Evolutionary conservation across 2,888 invertebrate species (phyloP), one percentile per base, ranked within the genome.

Genomic region (Caenorhabditis uteleia): DNA sequence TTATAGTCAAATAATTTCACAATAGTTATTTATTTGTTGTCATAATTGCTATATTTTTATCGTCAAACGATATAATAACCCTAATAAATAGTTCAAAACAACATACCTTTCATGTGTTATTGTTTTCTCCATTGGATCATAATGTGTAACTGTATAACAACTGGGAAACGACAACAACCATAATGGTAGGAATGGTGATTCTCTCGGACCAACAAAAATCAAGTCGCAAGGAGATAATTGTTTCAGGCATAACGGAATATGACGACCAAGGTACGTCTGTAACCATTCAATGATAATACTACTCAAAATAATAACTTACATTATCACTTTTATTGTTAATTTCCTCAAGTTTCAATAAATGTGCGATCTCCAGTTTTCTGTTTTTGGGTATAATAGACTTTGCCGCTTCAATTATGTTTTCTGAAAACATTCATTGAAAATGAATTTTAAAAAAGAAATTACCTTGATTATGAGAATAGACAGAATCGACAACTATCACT

Each of bases 101-200:
- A 43, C 50, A 3, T 44, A 70, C 70, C 43, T 60, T 36, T 66
- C 66, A 29, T 45, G 34, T 16, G 49, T 31, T 12, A 61, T 67
- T 16, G 44, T 42, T n/a, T 49, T 53, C 6, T 51, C 40, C 0
- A 33, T 42, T 2, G 71, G 71, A 48, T 71, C 57, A 43, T 48
- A 71, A 25, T 66, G 59, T 10, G 45, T 18, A 18, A 71, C 57
- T 1, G 50, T 36, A 4, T 43, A 29, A 49, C 73, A 74, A 23
- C 65, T 57, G 2, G 75, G 72, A 51, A 67, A 74, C 3, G 80
- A 73, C 47, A 82, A 73, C 12, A 77, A 70, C 74, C 76, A 82
- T 7, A 82, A 47, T 1, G 77, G 74, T 18, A 81, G 67, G 10
- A 82, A 62, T 6, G 78, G 70, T 27, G 77, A 75, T 23, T 68